A percentile compares a stretch with the other conserved stretches of the same genome.
These are phyloP conservation scores for Pogonognathellus flavescens DNA, from an alignment of 1,140 invertebrate genomes.

Conservation along the genomic window DNA sequence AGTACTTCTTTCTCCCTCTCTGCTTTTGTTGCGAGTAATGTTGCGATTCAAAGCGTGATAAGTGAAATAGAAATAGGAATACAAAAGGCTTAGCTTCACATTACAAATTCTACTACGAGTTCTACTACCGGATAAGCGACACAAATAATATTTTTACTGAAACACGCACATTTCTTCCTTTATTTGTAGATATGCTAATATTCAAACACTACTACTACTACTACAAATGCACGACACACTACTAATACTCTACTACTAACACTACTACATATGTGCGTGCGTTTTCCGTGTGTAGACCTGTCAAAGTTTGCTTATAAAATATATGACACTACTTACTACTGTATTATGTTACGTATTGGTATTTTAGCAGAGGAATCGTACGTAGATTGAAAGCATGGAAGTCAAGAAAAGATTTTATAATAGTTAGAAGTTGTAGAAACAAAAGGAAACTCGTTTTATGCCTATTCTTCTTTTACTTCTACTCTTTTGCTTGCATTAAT, in stretches of 20 bases:
- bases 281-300: slow-evolving; percentile 2
- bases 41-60: slow-evolving; percentile 15
- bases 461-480: background rate
- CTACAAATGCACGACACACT: background rate
- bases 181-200: background rate
- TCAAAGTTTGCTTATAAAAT: slow-evolving; percentile 13
- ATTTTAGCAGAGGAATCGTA: background rate
- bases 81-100: background rate
- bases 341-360: slow-evolving; percentile 31
- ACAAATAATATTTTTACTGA: slow-evolving; percentile 27
- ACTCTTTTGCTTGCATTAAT: background rate
- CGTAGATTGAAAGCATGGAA: background rate
- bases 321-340: slow-evolving; percentile 23
- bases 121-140: background rate
- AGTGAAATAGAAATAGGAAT: slow-evolving; percentile 30
- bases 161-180: slow-evolving; percentile 32
- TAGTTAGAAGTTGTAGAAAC: background rate
- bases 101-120: slow-evolving; percentile 6
- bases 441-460: slow-evolving; percentile 2
- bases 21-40: background rate
- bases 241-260: background rate
- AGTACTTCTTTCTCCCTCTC: slow-evolving; percentile 26
- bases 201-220: background rate
- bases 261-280: slow-evolving; percentile 1
- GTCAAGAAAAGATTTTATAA: background rate